A percentile compares a stretch with the other conserved stretches of the same genome.
Evolutionary conservation across 64 coral and sea anemone species (phyloP).

Genomic region (Pocillopora verrucosa): DNA sequence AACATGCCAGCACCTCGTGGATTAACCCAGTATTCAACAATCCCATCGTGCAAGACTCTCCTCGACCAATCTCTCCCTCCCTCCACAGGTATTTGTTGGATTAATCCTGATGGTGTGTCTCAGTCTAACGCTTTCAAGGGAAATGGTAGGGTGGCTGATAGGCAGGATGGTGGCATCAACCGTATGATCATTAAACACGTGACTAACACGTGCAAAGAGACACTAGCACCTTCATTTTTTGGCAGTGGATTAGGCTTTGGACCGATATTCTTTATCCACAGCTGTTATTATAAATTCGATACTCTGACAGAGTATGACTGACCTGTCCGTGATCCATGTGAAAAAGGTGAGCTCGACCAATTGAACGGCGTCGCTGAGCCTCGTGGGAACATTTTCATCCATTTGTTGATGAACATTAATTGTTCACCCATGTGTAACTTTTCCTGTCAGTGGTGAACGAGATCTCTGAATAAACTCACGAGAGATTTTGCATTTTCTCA

Average conservation of each 20-base stretch:
- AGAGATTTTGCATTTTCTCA: too few species aligned
- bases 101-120: constrained; percentile 14
- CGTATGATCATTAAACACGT: too few species aligned
- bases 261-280: background rate
- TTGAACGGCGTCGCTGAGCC: too few species aligned
- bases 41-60: constrained; percentile 8
- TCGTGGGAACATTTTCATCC: too few species aligned
- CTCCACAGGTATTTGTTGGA: constrained; percentile 17
- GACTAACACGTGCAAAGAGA: too few species aligned
- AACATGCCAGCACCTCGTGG: background rate
- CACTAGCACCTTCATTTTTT: constrained; percentile 38
- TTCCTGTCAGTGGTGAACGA: too few species aligned
- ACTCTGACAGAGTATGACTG: background rate
- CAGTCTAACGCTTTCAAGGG: constrained; percentile 17
- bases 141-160: too few species aligned
- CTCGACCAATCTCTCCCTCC: background rate
- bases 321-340: constrained; percentile 16
- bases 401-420: too few species aligned
- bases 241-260: background rate
- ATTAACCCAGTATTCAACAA: background rate
- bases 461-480: too few species aligned
- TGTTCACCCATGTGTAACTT: too few species aligned
- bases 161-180: too few species aligned
- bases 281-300: constrained; percentile 19
- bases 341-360: background rate